Evolutionary conservation across 92 coral and sea anemone genomes (phyloP), one percentile per base, ranked within the genome.

Genomic region (Actinernus sp.): DNA sequence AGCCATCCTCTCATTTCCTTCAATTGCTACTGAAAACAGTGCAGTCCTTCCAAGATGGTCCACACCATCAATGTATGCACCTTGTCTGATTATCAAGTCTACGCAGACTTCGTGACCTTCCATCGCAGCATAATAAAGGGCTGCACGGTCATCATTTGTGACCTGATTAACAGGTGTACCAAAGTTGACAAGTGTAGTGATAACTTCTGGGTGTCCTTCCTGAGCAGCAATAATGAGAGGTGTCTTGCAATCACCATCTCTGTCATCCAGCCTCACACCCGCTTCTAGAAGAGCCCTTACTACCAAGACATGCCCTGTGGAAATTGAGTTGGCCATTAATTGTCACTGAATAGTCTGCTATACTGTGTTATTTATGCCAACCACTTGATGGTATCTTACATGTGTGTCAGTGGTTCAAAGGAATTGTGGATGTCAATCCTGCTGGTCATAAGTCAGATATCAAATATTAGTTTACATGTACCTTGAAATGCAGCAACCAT

Each of bases 401-500:
- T n/a, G n/a, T n/a, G n/a, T n/a, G n/a, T n/a, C n/a, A n/a, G n/a
- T n/a, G n/a, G n/a, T n/a, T n/a, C n/a, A n/a, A n/a, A n/a, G n/a
- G n/a, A n/a, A n/a, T n/a, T n/a, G n/a, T n/a, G n/a, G n/a, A n/a
- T n/a, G n/a, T n/a, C n/a, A n/a, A n/a, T n/a, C n/a, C n/a, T n/a
- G n/a, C n/a, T n/a, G n/a, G n/a, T n/a, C n/a, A n/a, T n/a, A n/a
- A n/a, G n/a, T n/a, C n/a, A n/a, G n/a, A n/a, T n/a, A n/a, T n/a
- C n/a, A n/a, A 12, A 23, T 16, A 28, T n/a, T n/a, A n/a, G n/a
- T n/a, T n/a, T n/a, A 17, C 16, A 50, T 34, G 41, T 22, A 91
- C 98, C 98, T 83, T 91, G 96, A 64, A 78, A 83, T 3, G 97
- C 78, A 19, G 98, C 98, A 29, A 94, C 95, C 86, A 94, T 78